Percentiles rank a stretch among this genome's conserved stretches.
Evolutionary conservation across 2,888 invertebrate species (phyloP).

Genomic region (Pristionchus japonicus): DNA sequence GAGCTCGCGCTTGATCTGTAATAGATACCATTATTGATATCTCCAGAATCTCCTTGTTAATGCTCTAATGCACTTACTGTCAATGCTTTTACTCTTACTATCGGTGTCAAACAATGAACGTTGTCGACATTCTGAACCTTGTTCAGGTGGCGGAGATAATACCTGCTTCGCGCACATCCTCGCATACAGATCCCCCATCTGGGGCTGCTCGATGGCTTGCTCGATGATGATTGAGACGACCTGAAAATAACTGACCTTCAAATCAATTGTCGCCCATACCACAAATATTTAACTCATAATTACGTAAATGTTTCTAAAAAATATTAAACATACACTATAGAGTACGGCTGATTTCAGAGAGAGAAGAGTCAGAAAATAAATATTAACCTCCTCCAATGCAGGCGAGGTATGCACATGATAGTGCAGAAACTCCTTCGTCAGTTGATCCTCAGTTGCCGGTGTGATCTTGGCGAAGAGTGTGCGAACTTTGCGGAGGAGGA

Average conservation of each 20-base stretch:
- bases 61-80: no score
- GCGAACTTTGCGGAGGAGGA: not conserved
- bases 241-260: not conserved
- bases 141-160: not conserved
- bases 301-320: no score
- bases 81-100: no score
- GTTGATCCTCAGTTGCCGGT: not conserved
- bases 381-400: not conserved
- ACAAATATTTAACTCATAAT: no score
- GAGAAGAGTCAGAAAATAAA: no score
- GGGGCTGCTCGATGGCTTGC: not conserved
- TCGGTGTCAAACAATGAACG: no score
- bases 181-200: not conserved
- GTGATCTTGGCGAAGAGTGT: not conserved
- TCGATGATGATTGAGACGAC: not conserved
- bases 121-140: no score
- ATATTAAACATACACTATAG: no score
- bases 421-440: not conserved
- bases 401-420: not conserved
- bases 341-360: no score
- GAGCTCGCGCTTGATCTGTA: not conserved
- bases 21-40: no score
- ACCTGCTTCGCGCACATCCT: not conserved
- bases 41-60: no score
- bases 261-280: no score